Evolutionary conservation across 2,888 invertebrate species (phyloP).

Genomic region (Mimas tiliae): DNA sequence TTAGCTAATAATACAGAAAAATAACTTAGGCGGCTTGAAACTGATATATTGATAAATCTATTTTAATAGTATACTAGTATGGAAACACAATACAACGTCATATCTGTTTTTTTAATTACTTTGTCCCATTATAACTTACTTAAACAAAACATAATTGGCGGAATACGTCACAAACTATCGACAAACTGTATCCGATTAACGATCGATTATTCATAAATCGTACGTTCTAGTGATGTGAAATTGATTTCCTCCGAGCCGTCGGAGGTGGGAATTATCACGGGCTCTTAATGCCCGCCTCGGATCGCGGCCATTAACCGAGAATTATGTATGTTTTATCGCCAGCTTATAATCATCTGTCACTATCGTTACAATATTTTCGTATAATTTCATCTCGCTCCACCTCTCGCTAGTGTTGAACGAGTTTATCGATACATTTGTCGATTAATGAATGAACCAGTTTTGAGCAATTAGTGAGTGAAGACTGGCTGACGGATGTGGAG

Average conservation of each 20-base stretch:
- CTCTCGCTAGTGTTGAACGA: constrained; percentile 45
- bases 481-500: too few species aligned
- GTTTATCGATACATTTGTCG: constrained; percentile 19
- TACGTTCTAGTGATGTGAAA: constrained; percentile 66
- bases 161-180: constrained; percentile 27
- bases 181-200: constrained; percentile 41
- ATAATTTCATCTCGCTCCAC: constrained; percentile 78
- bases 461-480: background rate
- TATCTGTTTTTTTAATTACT: too few species aligned
- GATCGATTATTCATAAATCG: constrained; percentile 56
- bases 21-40: too few species aligned
- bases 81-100: too few species aligned
- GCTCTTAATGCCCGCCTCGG: constrained; percentile 52
- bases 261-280: constrained; percentile 65
- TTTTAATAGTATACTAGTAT: too few species aligned
- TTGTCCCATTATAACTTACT: too few species aligned
- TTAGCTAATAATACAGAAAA: too few species aligned
- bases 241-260: constrained; percentile 61
- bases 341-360: constrained; percentile 85
- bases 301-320: constrained; percentile 72
- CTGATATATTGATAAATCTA: too few species aligned
- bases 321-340: constrained; percentile 85
- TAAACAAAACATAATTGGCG: constrained; percentile 5
- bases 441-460: background rate
- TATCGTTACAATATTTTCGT: constrained; percentile 83